Evolutionary conservation across 2,888 invertebrate species (phyloP), one percentile per base, ranked within the genome.

Genomic region (Agonum fuliginosum): DNA sequence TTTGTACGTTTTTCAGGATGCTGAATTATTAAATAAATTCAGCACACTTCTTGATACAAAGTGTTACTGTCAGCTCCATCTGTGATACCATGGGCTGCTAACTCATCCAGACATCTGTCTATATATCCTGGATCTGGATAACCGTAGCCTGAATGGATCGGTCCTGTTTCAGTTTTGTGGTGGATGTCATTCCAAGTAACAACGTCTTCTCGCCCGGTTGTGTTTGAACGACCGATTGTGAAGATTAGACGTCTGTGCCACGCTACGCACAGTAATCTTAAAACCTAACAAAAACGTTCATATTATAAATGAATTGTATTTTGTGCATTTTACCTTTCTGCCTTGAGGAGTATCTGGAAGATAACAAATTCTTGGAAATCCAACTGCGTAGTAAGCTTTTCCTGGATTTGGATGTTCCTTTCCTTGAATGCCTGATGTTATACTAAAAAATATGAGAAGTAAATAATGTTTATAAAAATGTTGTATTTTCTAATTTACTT

Each of bases 111-210:
- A 12, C 92, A 91, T 80, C 91, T 90, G 82, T 92, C 92, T 80
- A 95, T 87, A 86, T 95, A 95, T 78, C 90, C 91, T 2, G 91
- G 90, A 87, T 95, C 95, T 1, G 95, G 95, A 86, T 93, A 95
- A 81, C 93, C 93, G 80, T 90, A 88, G 1, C 89, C 89, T 43
- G 86, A 87, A 37, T 86, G 86, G n/a, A 75, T 34, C 1, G 89
- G 88, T 74, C 91, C 92, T 22, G 91, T 88, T 86, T 93, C 92
- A 78, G 95, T 95, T 87, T 95, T 95, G 85, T 96, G 96, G 83
- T 95, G 95, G 79, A 96, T 93, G 83, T 92, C 93, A 84, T 95
- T 95, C 98, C 98, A 98, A 54, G 96, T 93, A 74, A 97, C 95
- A 78, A 96, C 95, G 88, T 97, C 95, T 84, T 95, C 94, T 81